Base-by-base conservation (phyloP, 2,888 invertebrate genomes). In the Timema podura region DNA sequence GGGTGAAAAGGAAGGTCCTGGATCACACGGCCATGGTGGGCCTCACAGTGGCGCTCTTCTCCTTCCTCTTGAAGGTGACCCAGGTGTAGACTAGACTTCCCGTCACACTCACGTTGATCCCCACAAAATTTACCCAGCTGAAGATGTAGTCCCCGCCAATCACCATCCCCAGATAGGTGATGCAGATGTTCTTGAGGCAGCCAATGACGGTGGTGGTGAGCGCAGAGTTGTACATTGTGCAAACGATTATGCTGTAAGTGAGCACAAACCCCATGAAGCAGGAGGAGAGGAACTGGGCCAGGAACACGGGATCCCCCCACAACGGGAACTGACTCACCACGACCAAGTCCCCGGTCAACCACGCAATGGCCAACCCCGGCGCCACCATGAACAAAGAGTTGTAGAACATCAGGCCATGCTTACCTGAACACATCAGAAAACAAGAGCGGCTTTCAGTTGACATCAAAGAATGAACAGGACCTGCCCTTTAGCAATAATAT, bases 141-240 rank as follows among this genome's bases (percentile, higher is more conserved):
- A 97, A 99, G 72, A 97, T 88, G 82, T 99, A 99, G 82, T 99
- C 99, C 13, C 98, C 98, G 64, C 98, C 98, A 70, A 98, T 92
- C 61, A 97, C 88, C 98, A 99, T 99, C 47, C 98, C 98, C 74
- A 96, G 85, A 82, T 99, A 99, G 0, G 99, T 99, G 5, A 99
- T 94, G 76, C 96, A 88, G 76, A 99, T 93, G 83, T 99, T 99
- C 85, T 99, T 99, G 69, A 99, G 85, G 78, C 98, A 98, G 6
- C 99, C 99, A 75, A 99, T 95, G 72, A 99, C 97, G 6, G 98
- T 97, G 0, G 99, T 99, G 0, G 99, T 99, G 65, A 99, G 84
- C n/a, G 99, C 98, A 70, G 98, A 98, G 82, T 99, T 99, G 81
- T 93, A 89, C 77, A 93, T 90, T 0, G 98, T 99, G 82, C 99